phyloP scores from a whole-genome alignment of 2,113 vertebrate species.

The Halichoerus grypus region DNA sequence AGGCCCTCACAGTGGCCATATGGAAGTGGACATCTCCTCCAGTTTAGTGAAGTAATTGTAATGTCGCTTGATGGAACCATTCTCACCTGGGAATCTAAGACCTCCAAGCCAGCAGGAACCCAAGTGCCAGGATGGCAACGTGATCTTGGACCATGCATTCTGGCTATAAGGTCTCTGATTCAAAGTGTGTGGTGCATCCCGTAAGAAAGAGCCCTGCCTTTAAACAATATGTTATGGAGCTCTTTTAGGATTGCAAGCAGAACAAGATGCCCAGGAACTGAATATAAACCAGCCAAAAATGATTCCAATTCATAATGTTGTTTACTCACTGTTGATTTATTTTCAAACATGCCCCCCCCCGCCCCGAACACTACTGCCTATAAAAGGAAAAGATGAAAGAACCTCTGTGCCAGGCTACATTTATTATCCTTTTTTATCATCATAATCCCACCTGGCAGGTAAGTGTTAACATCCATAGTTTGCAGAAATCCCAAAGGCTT shows the following conservation, averaged over 20 bases:
- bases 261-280: not conserved
- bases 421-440: not conserved
- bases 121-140: not conserved
- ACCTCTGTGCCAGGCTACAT: rapidly evolving
- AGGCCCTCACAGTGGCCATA: rapidly evolving
- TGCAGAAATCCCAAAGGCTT: not conserved
- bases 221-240: not conserved
- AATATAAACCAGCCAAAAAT: not conserved
- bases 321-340: not conserved
- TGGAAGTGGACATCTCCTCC: too few species aligned
- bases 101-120: not conserved
- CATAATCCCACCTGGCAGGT: too few species aligned
- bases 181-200: too few species aligned
- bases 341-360: not conserved
- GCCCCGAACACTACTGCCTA: not conserved
- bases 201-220: not conserved
- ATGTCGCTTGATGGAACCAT: not conserved
- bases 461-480: not conserved
- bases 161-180: not conserved
- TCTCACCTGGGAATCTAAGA: not conserved
- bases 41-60: not conserved
- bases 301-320: not conserved
- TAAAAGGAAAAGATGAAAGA: not conserved
- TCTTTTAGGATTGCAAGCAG: not conserved
- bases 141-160: not conserved